A percentile compares a stretch with the other conserved stretches of the same genome.
These are phyloP conservation scores for Cyclargus thomasi DNA, from an alignment of 1,140 invertebrate species.

Conservation along the genomic window DNA sequence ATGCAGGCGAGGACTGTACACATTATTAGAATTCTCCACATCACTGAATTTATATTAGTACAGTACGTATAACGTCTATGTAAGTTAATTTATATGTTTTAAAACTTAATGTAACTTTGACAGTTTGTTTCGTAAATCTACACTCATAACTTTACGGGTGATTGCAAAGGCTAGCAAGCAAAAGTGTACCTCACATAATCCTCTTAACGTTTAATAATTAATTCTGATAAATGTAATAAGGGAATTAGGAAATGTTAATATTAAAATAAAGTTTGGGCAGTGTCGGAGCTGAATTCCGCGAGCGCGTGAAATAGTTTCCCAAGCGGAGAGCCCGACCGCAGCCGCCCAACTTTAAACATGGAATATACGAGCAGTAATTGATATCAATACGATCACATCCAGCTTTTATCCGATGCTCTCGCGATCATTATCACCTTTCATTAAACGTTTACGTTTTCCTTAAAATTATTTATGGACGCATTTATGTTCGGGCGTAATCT, in stretches of 20 bases:
- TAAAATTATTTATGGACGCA: slow-evolving; percentile 1
- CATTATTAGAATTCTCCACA: slow-evolving; percentile 3
- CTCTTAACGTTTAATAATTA: neutral
- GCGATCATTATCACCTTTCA: neutral
- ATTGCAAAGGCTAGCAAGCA: too few species aligned
- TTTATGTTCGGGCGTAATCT: slow-evolving; percentile 23
- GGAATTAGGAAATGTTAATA: neutral
- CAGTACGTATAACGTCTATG: neutral
- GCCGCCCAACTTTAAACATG: slow-evolving; percentile 16
- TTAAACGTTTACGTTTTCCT: neutral
- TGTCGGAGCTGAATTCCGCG: slow-evolving; percentile 26
- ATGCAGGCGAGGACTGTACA: neutral
- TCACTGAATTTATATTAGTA: neutral
- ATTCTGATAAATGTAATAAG: neutral
- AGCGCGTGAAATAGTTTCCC: slow-evolving; percentile 33
- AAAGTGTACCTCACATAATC: too few species aligned
- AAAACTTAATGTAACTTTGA: neutral
- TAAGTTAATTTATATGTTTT: too few species aligned
- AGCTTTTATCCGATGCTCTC: neutral
- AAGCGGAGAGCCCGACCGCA: slow-evolving; percentile 12
- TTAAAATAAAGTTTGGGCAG: slow-evolving; percentile 16
- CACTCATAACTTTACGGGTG: too few species aligned
- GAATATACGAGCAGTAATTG: slow-evolving; percentile 11
- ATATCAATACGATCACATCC: neutral
- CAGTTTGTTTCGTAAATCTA: neutral